A percentile compares a stretch with the other conserved stretches of the same genome.
Conservation (phyloP, 2,888 invertebrate genomes). For the Amphipyra berbera region DNA sequence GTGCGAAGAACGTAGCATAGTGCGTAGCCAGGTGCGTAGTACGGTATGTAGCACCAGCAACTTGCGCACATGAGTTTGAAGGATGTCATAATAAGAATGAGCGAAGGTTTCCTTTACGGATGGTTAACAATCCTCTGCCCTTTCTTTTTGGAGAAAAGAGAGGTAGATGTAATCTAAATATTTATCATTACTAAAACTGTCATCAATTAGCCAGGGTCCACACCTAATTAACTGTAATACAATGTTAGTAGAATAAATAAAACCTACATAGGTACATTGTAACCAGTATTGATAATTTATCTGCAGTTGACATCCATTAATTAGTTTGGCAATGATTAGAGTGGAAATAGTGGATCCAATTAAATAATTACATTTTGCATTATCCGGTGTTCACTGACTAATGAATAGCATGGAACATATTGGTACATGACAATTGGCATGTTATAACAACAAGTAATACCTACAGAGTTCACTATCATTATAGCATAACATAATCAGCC, state of each 20-base stretch:
- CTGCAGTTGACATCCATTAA: constrained; percentile 43
- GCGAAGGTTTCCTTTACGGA: too few species aligned
- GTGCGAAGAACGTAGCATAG: too few species aligned
- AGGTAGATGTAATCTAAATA: too few species aligned
- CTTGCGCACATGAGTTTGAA: background rate
- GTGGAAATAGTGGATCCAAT: constrained; percentile 37
- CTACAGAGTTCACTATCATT: too few species aligned
- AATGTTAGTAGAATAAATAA: background rate
- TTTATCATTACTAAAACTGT: too few species aligned
- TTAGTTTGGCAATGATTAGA: constrained; percentile 44
- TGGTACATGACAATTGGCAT: constrained; percentile 22
- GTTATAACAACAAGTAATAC: background rate
- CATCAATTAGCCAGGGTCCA: too few species aligned
- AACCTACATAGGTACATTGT: background rate
- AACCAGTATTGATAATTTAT: constrained; percentile 30
- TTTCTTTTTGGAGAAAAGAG: too few species aligned
- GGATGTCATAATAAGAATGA: too few species aligned
- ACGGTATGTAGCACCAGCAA: background rate
- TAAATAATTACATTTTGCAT: constrained; percentile 42
- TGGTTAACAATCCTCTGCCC: too few species aligned
- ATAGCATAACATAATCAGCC: too few species aligned
- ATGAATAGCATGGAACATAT: constrained; percentile 5
- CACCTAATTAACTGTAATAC: background rate
- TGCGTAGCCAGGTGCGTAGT: too few species aligned
- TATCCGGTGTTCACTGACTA: constrained; percentile 15